Base-by-base conservation (phyloP, 2,888 invertebrate genomes). In the Chalcosyrphus nemorum region DNA sequence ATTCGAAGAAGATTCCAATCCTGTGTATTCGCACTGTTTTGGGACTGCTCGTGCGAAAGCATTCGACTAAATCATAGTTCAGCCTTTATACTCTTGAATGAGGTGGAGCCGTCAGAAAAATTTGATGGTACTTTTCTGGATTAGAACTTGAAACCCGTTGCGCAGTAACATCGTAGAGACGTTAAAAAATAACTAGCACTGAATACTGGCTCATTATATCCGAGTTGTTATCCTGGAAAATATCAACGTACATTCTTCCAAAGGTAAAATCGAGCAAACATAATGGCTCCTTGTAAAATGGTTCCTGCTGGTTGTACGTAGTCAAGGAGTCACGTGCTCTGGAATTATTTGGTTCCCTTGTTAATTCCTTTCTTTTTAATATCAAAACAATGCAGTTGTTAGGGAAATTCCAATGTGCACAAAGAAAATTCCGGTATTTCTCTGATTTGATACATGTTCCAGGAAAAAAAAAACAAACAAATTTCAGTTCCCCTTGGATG, bases 321-420 rank as follows among this genome's bases (percentile, higher is more conserved):
- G 78, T 57, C 57, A 78, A 57, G 63, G 78, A 57, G 15, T 41
- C 15, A 65, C 13, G 32, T 66, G 72, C 15, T 71, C 4, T 71
- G 65, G 71, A 47, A 65, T 50, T 38, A 56, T 35, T 54, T 0
- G 24, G 47, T 41, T 47, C 15, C 41, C 38, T 19, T 38, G 29
- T 57, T 2, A n/a, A 4, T 9, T 45, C 41, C 50, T 4, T 29
- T 21, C 4, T 43, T 29, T 2, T 32, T 56, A 57, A 75, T 29
- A 66, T 27, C 43, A 61, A 59, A 52, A 72, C 7, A 61, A 32
- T 29, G 4, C 9, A 63, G 82, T 82, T 78, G 82, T 78, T 74
- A 82, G 66, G 82, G 68, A 74, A 74, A 78, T 82, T 78, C 78
- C 68, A 56, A 57, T 63, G 50, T 63, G 71, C 54, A 27, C 6